Conservation (phyloP, 2,888 invertebrate genomes). For the Ptilodon capucinus region DNA sequence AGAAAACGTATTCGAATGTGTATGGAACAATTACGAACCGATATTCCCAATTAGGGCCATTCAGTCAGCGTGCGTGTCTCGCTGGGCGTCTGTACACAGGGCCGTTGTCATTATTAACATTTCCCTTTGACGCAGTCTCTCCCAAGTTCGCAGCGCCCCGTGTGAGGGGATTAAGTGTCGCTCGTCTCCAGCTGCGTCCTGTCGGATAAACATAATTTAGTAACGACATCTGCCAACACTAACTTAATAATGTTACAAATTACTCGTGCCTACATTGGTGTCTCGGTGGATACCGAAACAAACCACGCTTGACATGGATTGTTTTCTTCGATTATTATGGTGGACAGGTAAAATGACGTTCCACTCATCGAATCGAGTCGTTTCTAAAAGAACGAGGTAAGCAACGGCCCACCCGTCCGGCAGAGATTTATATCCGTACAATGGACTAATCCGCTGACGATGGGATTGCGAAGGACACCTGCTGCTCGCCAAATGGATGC, state of each 20-base stretch:
- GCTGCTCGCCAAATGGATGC: slow-evolving; percentile 66
- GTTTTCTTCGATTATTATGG: slow-evolving; percentile 40
- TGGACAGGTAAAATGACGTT: slow-evolving; percentile 34
- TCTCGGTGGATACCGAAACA: slow-evolving; percentile 39
- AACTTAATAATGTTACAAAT: slow-evolving; percentile 62
- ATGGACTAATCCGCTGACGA: slow-evolving; percentile 54
- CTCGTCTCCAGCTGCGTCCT: slow-evolving; percentile 64
- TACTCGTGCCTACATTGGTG: slow-evolving; percentile 45
- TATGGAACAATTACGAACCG: slow-evolving; percentile 7
- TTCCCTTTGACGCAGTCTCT: slow-evolving; percentile 56
- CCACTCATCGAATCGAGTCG: slow-evolving; percentile 22
- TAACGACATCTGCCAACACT: slow-evolving; percentile 68
- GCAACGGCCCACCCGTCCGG: slow-evolving; percentile 15
- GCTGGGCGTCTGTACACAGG: slow-evolving; percentile 39
- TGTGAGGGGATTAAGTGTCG: slow-evolving; percentile 63
- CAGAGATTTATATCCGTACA: slow-evolving; percentile 65
- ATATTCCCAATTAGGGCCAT: slow-evolving; percentile 31
- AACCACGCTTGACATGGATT: slow-evolving; percentile 39
- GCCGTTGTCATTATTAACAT: slow-evolving; percentile 63
- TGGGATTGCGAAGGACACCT: slow-evolving; percentile 72
- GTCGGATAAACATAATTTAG: slow-evolving; percentile 73
- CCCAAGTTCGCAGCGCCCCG: slow-evolving; percentile 47
- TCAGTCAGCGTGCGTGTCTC: slow-evolving; percentile 27
- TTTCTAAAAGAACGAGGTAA: slow-evolving; percentile 51
- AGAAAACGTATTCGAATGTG: slow-evolving; percentile 6